Percentiles rank a stretch among this genome's conserved stretches.
These are phyloP conservation scores for Potorous gilbertii DNA, from an alignment of 2,797 vertebrate genomes.

Conservation along the genomic window DNA sequence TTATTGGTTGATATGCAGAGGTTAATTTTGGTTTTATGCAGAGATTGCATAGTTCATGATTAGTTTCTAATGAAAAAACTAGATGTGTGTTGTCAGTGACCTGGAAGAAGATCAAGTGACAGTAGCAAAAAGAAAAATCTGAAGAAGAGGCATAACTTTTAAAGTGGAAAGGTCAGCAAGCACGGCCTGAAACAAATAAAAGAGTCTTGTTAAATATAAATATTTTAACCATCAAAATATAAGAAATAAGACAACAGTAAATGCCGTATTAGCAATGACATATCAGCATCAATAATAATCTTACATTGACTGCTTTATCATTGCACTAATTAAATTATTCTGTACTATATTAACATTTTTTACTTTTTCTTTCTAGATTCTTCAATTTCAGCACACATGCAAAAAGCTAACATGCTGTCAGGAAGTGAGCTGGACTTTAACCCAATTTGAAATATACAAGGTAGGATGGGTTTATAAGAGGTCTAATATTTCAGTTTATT, in stretches of 20 bases:
- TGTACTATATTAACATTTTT: neutral
- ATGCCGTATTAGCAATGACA: neutral
- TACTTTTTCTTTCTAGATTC: conserved; percentile 21
- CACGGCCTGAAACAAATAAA: conserved; percentile 91
- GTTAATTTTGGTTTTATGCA: conserved; percentile 85
- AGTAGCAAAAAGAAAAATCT: conserved; percentile 97
- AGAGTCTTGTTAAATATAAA: conserved; percentile 70
- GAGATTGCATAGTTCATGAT: conserved; percentile 84
- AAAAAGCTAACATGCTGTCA: conserved; percentile 63
- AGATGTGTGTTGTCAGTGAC: conserved; percentile 69
- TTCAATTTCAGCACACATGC: conserved; percentile 43
- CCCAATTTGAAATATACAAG: conserved; percentile 89
- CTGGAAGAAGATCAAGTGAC: conserved; percentile 87
- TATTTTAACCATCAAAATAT: conserved; percentile 61
- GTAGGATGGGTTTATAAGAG: conserved; percentile 89
- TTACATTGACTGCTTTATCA: neutral
- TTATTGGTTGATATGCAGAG: conserved; percentile 76
- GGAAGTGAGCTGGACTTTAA: conserved; percentile 81
- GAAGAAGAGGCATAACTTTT: conserved; percentile 99
- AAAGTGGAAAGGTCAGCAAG: conserved; percentile 98
- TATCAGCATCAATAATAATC: neutral
- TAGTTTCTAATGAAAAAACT: conserved; percentile 78
- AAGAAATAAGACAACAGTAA: conserved; percentile 12
- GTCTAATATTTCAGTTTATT: conserved; percentile 93
- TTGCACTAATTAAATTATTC: conserved; percentile 19